These are phyloP conservation scores for Tenodera sinensis DNA, from an alignment of 2,888 invertebrate genomes.

Conservation along the genomic window DNA sequence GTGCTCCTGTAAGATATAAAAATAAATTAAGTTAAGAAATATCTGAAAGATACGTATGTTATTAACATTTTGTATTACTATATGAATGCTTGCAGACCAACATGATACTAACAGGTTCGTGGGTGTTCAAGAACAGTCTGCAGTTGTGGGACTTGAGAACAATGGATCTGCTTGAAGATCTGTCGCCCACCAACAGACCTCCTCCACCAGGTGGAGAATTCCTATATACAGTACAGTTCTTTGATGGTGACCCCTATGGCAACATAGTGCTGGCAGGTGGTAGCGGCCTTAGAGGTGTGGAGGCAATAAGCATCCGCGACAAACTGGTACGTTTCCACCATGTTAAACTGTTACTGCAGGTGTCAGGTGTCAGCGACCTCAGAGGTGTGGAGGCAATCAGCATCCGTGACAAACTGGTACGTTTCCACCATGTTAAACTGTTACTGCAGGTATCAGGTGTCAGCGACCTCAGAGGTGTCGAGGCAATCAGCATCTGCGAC, in stretches of 20 bases:
- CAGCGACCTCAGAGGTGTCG: too few relatives aligned
- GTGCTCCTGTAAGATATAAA: too few relatives aligned
- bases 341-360: too few relatives aligned
- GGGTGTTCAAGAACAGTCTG: constrained; percentile 53
- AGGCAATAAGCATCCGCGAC: constrained; percentile 41
- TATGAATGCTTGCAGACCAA: constrained; percentile 50
- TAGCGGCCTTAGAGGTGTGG: constrained; percentile 42
- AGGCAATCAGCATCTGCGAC: too few relatives aligned
- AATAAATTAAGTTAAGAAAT: too few relatives aligned
- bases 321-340: constrained; percentile 39
- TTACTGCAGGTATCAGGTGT: too few relatives aligned
- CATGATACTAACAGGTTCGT: constrained; percentile 53
- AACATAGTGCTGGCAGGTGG: constrained; percentile 41
- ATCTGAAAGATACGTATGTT: too few relatives aligned
- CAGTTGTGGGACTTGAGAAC: constrained; percentile 54
- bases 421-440: too few relatives aligned
- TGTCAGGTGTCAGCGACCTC: too few relatives aligned
- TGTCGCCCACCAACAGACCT: constrained; percentile 51
- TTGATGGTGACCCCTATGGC: constrained; percentile 40
- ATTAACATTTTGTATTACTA: too few relatives aligned
- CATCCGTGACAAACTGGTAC: too few relatives aligned
- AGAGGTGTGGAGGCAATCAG: too few relatives aligned
- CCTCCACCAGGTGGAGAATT: constrained; percentile 55
- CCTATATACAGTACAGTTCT: constrained; percentile 54
- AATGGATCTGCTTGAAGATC: constrained; percentile 47